These are phyloP conservation scores for Fabriciana adippe DNA, from an alignment of 2,888 invertebrate species.

Conservation along the genomic window DNA sequence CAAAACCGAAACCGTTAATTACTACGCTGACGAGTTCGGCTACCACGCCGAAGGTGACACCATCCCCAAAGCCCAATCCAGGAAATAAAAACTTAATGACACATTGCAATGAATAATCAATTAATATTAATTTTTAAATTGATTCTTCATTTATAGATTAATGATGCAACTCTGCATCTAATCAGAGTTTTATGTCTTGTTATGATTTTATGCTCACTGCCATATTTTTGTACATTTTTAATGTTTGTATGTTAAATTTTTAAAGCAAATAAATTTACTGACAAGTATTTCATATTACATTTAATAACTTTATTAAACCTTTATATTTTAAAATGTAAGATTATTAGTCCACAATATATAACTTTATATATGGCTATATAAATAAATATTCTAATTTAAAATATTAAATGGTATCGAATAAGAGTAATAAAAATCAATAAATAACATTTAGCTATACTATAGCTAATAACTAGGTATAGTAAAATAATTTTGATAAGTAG, in stretches of 20 bases:
- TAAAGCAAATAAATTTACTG: slow-evolving; percentile 45
- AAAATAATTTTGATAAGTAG: too few relatives aligned
- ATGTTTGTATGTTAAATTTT: slow-evolving; percentile 52
- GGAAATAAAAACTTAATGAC: slow-evolving; percentile 45
- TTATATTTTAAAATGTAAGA: neutral
- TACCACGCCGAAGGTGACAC: slow-evolving; percentile 84
- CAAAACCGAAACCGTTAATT: slow-evolving; percentile 72
- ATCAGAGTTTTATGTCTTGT: slow-evolving; percentile 9
- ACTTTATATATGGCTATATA: too few relatives aligned
- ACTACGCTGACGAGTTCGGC: slow-evolving; percentile 84
- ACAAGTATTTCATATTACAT: slow-evolving; percentile 31
- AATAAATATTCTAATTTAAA: too few relatives aligned
- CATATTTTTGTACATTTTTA: slow-evolving; percentile 62
- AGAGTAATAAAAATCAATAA: too few relatives aligned
- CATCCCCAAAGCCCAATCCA: slow-evolving; percentile 76
- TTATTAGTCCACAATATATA: too few relatives aligned
- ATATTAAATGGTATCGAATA: too few relatives aligned
- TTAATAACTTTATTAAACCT: slow-evolving; percentile 6
- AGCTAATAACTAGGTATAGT: too few relatives aligned
- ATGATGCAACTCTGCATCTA: slow-evolving; percentile 14
- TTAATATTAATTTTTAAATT: slow-evolving; percentile 16
- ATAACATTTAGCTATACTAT: too few relatives aligned
- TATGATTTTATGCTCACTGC: slow-evolving; percentile 50
- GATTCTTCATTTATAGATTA: slow-evolving; percentile 17
- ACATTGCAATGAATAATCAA: slow-evolving; percentile 36